A percentile compares a stretch with the other conserved stretches of the same genome.
phyloP scores from a whole-genome alignment of 1,140 invertebrate species.

The Drosophila athabasca region DNA sequence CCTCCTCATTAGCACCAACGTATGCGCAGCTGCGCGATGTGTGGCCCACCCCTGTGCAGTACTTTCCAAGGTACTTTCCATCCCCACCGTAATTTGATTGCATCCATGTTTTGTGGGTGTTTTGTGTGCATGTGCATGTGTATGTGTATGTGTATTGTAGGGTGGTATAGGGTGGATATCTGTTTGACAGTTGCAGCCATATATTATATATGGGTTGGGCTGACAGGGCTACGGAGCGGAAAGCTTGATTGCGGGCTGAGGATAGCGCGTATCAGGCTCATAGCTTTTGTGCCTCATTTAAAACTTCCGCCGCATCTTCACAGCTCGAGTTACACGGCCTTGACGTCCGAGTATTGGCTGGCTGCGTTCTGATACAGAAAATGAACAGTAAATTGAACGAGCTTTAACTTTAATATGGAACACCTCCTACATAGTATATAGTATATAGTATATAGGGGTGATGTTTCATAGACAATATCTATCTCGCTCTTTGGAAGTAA shows the following conservation, averaged over 20 bases:
- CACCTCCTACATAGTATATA: too few relatives aligned
- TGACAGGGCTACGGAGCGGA: not conserved
- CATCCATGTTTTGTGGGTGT: not conserved
- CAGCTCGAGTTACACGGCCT: slow-evolving; percentile 56
- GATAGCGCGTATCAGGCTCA: too few relatives aligned
- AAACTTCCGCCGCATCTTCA: slow-evolving; percentile 54
- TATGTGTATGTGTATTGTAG: not conserved
- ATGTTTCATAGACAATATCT: too few relatives aligned
- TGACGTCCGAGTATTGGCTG: slow-evolving; percentile 18
- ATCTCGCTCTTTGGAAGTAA: too few relatives aligned
- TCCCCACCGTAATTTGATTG: slow-evolving; percentile 10
- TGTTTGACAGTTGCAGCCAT: slow-evolving; percentile 43
- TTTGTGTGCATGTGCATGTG: not conserved
- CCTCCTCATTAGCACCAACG: slow-evolving; percentile 34
- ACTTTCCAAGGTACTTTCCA: slow-evolving; percentile 73
- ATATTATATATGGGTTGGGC: slow-evolving; percentile 56
- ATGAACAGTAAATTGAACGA: too few relatives aligned
- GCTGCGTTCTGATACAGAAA: too few relatives aligned
- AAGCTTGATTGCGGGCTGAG: not conserved
- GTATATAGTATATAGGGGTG: too few relatives aligned
- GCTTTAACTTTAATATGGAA: not conserved
- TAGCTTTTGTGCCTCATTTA: slow-evolving; percentile 14
- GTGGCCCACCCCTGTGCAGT: slow-evolving; percentile 65
- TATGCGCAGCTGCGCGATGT: slow-evolving; percentile 55
- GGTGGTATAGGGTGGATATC: slow-evolving; percentile 2